A percentile compares a stretch with the other conserved stretches of the same genome.
These are phyloP conservation scores for Ecliptopera silaceata DNA, from an alignment of 2,888 invertebrate genomes.

Conservation along the genomic window DNA sequence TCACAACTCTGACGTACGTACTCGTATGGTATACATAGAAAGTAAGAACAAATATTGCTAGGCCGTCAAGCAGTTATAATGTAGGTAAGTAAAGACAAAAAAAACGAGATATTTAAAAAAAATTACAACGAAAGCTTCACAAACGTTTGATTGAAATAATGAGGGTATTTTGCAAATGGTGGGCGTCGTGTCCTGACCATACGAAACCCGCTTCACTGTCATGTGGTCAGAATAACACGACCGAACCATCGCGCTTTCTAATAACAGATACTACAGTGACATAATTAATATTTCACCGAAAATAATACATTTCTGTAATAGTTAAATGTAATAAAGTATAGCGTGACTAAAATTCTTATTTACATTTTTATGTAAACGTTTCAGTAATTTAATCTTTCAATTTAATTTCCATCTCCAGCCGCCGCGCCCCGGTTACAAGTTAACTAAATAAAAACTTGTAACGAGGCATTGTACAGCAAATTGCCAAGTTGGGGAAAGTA, in stretches of 20 bases:
- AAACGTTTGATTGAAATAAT: background rate
- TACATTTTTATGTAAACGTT: conserved; percentile 11
- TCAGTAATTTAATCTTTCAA: background rate
- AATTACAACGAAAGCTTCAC: background rate
- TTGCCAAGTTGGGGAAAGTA: conserved; percentile 19
- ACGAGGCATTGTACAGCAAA: conserved; percentile 11
- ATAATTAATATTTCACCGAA: too few species aligned
- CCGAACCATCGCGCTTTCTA: conserved; percentile 11
- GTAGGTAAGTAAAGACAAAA: background rate
- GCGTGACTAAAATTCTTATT: background rate
- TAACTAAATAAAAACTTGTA: conserved; percentile 25
- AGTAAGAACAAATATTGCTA: too few species aligned
- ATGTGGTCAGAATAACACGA: conserved; percentile 23
- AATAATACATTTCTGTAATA: too few species aligned
- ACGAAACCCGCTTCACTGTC: conserved; percentile 19
- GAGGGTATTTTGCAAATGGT: background rate
- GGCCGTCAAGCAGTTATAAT: too few species aligned
- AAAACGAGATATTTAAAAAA: background rate
- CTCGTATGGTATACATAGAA: background rate
- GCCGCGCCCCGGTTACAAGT: conserved; percentile 19
- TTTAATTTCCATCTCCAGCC: conserved; percentile 10
- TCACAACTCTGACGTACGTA: background rate
- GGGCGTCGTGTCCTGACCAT: background rate
- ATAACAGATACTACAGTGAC: too few species aligned
- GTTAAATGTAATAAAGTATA: too few species aligned